Conservation (phyloP, 2,797 vertebrate genomes). For the Takifugu ocellatus region DNA sequence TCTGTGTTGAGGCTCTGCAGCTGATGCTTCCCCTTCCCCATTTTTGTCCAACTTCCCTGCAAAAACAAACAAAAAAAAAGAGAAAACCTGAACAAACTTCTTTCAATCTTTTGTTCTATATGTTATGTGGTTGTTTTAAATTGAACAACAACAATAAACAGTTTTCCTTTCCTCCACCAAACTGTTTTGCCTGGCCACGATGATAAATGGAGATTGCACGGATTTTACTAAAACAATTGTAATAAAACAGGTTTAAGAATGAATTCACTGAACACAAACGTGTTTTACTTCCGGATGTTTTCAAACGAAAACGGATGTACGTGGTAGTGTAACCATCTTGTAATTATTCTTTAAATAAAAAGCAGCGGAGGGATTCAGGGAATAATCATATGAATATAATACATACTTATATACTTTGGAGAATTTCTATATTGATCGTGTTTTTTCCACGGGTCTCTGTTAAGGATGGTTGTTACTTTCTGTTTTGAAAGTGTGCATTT, state of each 20-base stretch:
- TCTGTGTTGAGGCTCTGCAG: conserved; percentile 30
- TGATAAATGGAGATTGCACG: not conserved
- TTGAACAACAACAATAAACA: conserved; percentile 61
- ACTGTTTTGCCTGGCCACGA: not conserved
- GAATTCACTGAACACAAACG: not conserved
- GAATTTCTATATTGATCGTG: no score
- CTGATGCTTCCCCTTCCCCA: conserved; percentile 3
- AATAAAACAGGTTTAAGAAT: no score
- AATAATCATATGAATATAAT: no score
- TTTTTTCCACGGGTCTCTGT: not conserved
- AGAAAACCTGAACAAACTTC: conserved; percentile 39
- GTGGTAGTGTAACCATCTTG: not conserved
- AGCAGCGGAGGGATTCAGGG: no score
- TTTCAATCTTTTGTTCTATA: conserved; percentile 42
- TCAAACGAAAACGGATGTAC: conserved; percentile 19
- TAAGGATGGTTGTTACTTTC: not conserved
- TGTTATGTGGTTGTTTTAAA: conserved; percentile 66
- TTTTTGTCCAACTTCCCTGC: conserved; percentile 20
- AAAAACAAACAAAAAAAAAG: conserved; percentile 26
- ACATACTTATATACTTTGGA: no score
- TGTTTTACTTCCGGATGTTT: not conserved
- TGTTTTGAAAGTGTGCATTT: not conserved
- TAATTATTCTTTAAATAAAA: no score
- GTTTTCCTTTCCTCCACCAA: conserved; percentile 39
- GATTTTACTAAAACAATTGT: not conserved